Percentiles rank a stretch among this genome's conserved stretches.
Conservation (phyloP, 2,797 vertebrate species). For the Sphenopsis melanotis region DNA sequence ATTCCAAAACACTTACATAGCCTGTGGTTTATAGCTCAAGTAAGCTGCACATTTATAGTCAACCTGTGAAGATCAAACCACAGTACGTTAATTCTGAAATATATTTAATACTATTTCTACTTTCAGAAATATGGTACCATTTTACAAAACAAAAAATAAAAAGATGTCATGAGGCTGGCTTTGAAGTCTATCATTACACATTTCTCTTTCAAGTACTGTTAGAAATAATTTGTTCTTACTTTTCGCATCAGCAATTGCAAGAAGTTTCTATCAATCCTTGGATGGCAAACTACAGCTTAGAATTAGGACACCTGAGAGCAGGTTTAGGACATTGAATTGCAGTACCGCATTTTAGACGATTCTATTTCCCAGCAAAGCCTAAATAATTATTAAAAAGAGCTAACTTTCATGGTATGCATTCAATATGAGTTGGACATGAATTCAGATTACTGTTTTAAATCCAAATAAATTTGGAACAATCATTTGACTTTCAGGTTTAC, state of each 20-base stretch:
- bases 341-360: neutral
- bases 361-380: neutral
- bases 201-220: neutral
- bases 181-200: neutral
- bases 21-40: constrained; percentile 8
- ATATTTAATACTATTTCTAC: neutral
- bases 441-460: neutral
- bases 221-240: neutral
- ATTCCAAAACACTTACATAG: constrained; percentile 29
- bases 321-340: neutral
- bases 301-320: neutral
- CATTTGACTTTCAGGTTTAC: neutral
- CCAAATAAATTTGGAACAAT: neutral
- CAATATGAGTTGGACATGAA: neutral
- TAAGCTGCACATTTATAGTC: neutral
- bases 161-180: neutral
- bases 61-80: neutral
- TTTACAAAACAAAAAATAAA: neutral
- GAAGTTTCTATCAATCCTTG: neutral
- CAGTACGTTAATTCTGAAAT: neutral
- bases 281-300: neutral
- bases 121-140: neutral
- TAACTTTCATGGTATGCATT: neutral
- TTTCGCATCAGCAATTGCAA: neutral
- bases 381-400: neutral